Conservation (phyloP, 1,140 invertebrate species). For the Dendroctonus ponderosae region DNA sequence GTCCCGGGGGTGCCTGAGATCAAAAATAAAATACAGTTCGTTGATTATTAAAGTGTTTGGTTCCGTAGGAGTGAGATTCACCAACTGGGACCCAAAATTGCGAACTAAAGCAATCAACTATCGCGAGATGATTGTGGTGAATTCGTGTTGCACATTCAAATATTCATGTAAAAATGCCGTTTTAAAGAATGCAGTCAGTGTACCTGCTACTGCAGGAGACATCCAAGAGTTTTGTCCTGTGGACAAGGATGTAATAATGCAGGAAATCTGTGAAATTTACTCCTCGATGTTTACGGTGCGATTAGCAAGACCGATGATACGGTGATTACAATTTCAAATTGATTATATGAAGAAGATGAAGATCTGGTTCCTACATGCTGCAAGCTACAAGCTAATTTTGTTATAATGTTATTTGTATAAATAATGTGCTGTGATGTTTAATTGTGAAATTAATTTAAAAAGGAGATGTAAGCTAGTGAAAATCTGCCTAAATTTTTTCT, state of each 20-base stretch:
- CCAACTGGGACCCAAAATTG: background rate
- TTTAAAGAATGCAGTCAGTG: conserved; percentile 15
- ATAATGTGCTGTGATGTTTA: conserved; percentile 49
- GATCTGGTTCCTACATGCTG: conserved; percentile 42
- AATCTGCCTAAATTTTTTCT: conserved; percentile 49
- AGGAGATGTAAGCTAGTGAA: conserved; percentile 40
- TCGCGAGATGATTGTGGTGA: background rate
- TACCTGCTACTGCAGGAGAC: conserved; percentile 20
- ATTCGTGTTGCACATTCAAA: conserved; percentile 10
- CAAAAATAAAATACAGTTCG: background rate
- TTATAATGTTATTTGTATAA: conserved; percentile 42
- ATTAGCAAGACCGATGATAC: background rate
- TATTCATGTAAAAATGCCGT: conserved; percentile 1
- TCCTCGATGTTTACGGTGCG: background rate
- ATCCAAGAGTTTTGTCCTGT: conserved; percentile 30
- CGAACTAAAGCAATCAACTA: background rate
- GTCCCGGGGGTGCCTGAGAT: no score
- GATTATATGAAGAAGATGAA: conserved; percentile 3
- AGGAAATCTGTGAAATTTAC: conserved; percentile 5
- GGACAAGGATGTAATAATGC: conserved; percentile 29
- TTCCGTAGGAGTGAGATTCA: background rate
- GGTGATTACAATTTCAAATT: conserved; percentile 1
- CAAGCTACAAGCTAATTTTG: conserved; percentile 38
- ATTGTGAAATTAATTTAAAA: conserved; percentile 44
- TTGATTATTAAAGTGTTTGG: background rate